Evolutionary conservation across 1,140 invertebrate species (phyloP).

Genomic region (Mizuhopecten yessoensis): DNA sequence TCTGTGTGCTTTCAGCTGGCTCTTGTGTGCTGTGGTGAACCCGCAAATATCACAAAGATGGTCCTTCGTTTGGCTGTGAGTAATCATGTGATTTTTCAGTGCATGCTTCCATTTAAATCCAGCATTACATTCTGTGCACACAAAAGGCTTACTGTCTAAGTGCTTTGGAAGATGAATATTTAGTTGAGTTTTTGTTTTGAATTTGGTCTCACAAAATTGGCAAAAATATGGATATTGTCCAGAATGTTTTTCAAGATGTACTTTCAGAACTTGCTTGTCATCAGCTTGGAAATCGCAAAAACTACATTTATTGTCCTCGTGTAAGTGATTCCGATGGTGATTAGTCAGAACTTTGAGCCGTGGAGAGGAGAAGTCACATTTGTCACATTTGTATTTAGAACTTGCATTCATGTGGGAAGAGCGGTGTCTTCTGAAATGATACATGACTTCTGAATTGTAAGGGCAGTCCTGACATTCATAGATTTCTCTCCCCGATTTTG

Average conservation of each 20-base stretch:
- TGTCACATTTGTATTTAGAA: conserved; percentile 71
- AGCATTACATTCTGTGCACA: conserved; percentile 86
- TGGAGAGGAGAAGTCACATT: conserved; percentile 67
- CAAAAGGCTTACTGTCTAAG: conserved; percentile 84
- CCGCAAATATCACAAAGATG: conserved; percentile 86
- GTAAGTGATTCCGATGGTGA: conserved; percentile 83
- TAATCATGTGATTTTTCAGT: conserved; percentile 85
- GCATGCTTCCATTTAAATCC: conserved; percentile 87
- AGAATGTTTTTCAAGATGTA: conserved; percentile 84
- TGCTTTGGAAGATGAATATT: conserved; percentile 86
- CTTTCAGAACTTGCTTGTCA: conserved; percentile 81
- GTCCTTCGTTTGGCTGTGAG: conserved; percentile 85
- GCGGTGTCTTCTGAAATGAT: conserved; percentile 60
- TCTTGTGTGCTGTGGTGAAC: conserved; percentile 86
- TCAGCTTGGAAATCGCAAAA: conserved; percentile 84
- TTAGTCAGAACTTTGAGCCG: conserved; percentile 72
- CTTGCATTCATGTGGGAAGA: conserved; percentile 51
- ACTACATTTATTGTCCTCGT: conserved; percentile 84
- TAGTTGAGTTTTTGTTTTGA: conserved; percentile 85
- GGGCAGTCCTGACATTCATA: conserved; percentile 63
- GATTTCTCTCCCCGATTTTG: conserved; percentile 41
- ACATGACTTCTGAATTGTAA: conserved; percentile 53
- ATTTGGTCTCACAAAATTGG: conserved; percentile 84
- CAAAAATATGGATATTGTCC: conserved; percentile 86
- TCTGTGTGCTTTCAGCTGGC: conserved; percentile 86